Base-by-base conservation (phyloP, 1,140 invertebrate genomes). In the Drosophila nikananu region DNA sequence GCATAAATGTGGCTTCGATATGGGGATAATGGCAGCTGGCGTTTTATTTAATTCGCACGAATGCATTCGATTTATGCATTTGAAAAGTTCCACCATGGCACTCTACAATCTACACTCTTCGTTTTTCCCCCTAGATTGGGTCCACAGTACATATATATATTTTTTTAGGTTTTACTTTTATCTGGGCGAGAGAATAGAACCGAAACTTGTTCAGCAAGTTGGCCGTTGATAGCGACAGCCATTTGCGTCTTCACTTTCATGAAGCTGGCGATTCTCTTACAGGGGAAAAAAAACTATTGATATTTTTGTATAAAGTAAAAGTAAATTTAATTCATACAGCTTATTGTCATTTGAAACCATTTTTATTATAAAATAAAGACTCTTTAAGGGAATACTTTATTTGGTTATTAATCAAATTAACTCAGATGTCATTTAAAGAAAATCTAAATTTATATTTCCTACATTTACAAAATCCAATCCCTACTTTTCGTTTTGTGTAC, bases 171-270 rank as follows among this genome's bases (percentile, higher is more conserved):
- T 72, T 73, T 60, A 72, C 67, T 73, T 73, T 73, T 73, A 51
- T 60, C 44, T 55, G 52, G 19, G 15, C 35, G 10, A 60, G n/a
- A 35, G 61, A 57, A 44, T 37, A 72, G 66, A 58, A 42, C 51
- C 58, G 63, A 71, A 71, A 84, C 67, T 66, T 70, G 82, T 78
- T 81, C 46, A 46, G 61, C 67, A 49, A 86, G 79, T 81, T 78
- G 64, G 6, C 51, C 32, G 60, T 32, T 30, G 65, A 65, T 67
- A 62, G 55, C 46, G 52, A 49, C 54, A 70, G 58, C 57, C 78
- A 72, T 78, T 81, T 86, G 82, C 74, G 73, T 86, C 78, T 86
- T 86, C 82, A 86, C 82, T 86, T 86, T 86, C 82, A 63, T 37
- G 61, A 67, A 68, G 62, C 65, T 23, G 35, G 35, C 19, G 32